Conservation (phyloP, 2,113 vertebrate genomes). For the Onychostruthus taczanowskii region DNA sequence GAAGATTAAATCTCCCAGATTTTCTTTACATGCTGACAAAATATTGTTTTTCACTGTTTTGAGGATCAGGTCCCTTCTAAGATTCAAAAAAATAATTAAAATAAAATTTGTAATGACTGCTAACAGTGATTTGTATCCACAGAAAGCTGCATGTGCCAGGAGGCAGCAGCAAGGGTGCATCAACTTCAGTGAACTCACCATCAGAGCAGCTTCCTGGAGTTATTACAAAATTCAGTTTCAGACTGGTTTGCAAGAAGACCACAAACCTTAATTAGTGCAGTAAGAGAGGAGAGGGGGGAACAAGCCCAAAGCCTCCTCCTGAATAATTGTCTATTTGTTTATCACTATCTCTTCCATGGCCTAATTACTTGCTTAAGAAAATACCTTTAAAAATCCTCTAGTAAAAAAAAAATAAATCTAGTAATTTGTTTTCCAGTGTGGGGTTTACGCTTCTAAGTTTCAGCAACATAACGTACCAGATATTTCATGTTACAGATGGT, state of each 20-base stretch:
- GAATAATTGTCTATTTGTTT: constrained; percentile 44
- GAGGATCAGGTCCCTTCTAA: background rate
- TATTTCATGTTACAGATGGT: constrained; percentile 55
- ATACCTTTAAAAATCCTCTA: constrained; percentile 11
- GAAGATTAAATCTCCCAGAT: background rate
- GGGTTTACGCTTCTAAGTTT: constrained; percentile 40
- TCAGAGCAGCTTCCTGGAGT: background rate
- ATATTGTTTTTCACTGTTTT: rapidly evolving
- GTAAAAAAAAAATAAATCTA: background rate
- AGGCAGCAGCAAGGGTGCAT: background rate
- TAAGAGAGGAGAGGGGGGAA: background rate
- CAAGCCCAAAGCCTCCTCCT: background rate
- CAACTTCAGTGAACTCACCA: background rate
- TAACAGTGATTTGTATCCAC: background rate
- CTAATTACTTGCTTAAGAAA: constrained; percentile 47
- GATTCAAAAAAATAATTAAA: no score
- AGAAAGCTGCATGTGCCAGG: background rate
- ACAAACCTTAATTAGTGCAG: background rate
- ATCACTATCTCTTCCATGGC: background rate
- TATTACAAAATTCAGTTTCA: background rate
- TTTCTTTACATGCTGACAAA: background rate
- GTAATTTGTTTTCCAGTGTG: constrained; percentile 38
- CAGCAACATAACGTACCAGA: constrained; percentile 55
- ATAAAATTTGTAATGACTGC: rapidly evolving
- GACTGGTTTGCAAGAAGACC: background rate